Percentiles rank a stretch among this genome's conserved stretches.
Conservation (phyloP, 2,797 vertebrate genomes). For the Chiloscyllium punctatum region DNA sequence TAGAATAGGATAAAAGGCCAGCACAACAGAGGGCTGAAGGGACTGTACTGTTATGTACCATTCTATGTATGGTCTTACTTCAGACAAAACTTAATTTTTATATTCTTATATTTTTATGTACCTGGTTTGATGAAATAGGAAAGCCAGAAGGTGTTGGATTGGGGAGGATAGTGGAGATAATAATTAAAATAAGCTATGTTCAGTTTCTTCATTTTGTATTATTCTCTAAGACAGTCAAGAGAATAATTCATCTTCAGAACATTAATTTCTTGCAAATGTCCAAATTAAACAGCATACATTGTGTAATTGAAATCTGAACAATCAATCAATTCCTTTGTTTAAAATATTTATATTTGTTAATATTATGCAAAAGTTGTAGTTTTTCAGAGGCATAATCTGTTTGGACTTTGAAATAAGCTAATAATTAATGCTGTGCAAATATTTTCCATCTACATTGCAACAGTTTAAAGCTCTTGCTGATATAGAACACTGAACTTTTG, state of each 20-base stretch:
- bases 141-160: neutral
- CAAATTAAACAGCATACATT: neutral
- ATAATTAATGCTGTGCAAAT: slow-evolving; percentile 32
- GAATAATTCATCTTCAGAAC: neutral
- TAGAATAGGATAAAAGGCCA: too few species aligned
- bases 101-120: neutral
- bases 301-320: neutral
- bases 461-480: neutral
- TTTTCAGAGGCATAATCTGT: neutral
- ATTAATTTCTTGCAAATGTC: neutral
- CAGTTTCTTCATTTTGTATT: neutral
- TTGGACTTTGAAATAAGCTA: neutral
- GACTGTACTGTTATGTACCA: too few species aligned
- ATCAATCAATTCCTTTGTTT: neutral
- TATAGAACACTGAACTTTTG: neutral
- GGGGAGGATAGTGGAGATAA: neutral
- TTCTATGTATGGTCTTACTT: neutral
- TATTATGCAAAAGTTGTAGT: neutral
- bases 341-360: neutral
- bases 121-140: neutral
- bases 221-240: neutral
- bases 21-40: too few species aligned
- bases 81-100: neutral
- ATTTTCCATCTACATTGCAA: neutral
- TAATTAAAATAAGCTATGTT: neutral